Evolutionary conservation across 1,140 invertebrate genomes (phyloP), one percentile per base, ranked within the genome.

Genomic region (Penaeus indicus): DNA sequence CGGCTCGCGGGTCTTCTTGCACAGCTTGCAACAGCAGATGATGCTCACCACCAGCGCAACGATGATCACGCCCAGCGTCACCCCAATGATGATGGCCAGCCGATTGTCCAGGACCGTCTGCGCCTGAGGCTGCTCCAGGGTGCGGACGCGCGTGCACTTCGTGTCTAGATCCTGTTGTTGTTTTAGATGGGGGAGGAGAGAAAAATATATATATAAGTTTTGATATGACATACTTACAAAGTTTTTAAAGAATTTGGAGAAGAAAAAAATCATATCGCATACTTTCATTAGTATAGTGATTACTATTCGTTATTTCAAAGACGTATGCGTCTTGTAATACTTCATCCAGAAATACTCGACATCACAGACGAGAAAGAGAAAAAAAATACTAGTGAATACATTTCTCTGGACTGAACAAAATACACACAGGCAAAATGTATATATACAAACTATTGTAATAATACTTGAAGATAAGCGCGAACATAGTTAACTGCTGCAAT

Each of bases 41-140:
- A 96, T 96, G 3, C 97, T 95, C 88, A 97, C 94, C 1, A 97
- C 95, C 27, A 97, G 94, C 13, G 85, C 67, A 91, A 97, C 97
- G 13, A 97, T 96, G 27, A 97, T 95, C 91, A 97, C 96, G 85
- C 96, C 96, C 94, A 97, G 95, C 89, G 96, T 96, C 91, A 96
- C 96, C 63, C 97, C 97, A 11, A 97, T 95, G 84, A 97, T 96
- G 63, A 97, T 94, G 27, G 96, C 96, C 25, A 98, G 93, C 85
- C 96, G 94, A 77, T 90, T 90, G 86, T 85, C 84, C 63, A 91
- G 79, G 47, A 91, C 90, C 87, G 82, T 80, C 25, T 86, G 88
- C 27, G 88, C 84, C 21, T 81, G 83, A 4, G 88, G 90, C 79
- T 90, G 86, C 63, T 91, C 88, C 78, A 91, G 80, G 7, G 91